A percentile compares a stretch with the other conserved stretches of the same genome.
Conservation (phyloP, 2,888 invertebrate genomes). For the Anodontia alba region DNA sequence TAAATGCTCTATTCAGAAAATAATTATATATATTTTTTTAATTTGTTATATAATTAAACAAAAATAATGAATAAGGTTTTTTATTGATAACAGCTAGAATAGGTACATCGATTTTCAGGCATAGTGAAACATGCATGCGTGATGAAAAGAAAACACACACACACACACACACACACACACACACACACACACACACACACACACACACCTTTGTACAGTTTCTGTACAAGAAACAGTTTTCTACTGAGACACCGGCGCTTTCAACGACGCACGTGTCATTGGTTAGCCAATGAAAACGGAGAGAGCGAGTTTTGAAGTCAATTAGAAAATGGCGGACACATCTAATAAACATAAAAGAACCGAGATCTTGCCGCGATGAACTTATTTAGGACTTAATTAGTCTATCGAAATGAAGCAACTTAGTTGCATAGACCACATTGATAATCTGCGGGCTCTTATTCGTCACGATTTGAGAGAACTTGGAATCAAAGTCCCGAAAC, state of each 20-base stretch:
- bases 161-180: too few relatives aligned
- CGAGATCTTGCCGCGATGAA: not conserved
- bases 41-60: too few relatives aligned
- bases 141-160: too few relatives aligned
- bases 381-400: not conserved
- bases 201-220: too few relatives aligned
- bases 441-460: constrained; percentile 73
- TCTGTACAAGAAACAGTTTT: not conserved
- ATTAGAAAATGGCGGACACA: constrained; percentile 32
- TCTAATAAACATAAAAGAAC: not conserved
- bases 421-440: constrained; percentile 74
- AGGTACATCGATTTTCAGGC: too few relatives aligned
- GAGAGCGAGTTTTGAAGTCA: constrained; percentile 71
- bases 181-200: too few relatives aligned
- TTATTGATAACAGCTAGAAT: too few relatives aligned
- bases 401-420: constrained; percentile 71
- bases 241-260: constrained; percentile 12
- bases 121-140: too few relatives aligned
- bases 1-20: too few relatives aligned
- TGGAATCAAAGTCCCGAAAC: constrained; percentile 81
- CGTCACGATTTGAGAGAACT: constrained; percentile 79
- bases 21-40: too few relatives aligned
- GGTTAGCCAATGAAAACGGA: constrained; percentile 69
- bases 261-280: constrained; percentile 35
- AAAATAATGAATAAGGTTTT: too few relatives aligned